These are phyloP conservation scores for Abramis brama DNA, from an alignment of 2,113 vertebrate species.

Conservation along the genomic window DNA sequence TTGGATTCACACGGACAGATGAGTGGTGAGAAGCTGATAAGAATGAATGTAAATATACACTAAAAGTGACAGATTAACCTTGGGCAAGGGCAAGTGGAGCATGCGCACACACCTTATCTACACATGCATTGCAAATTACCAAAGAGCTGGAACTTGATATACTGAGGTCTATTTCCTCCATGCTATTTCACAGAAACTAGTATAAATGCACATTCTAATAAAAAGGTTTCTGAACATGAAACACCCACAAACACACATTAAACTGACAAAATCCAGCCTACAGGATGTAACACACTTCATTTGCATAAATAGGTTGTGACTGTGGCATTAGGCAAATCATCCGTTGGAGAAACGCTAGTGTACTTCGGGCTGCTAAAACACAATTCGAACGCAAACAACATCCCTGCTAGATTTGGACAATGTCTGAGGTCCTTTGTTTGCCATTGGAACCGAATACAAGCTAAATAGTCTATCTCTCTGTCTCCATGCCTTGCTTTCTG, in stretches of 20 bases:
- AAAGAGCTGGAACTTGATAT: constrained; percentile 14
- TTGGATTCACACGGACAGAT: constrained; percentile 64
- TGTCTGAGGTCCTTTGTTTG: constrained; percentile 2
- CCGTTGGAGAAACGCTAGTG: background rate
- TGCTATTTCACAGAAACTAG: constrained; percentile 18
- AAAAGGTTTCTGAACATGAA: background rate
- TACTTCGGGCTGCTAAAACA: constrained; percentile 15
- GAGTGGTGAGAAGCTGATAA: constrained; percentile 78
- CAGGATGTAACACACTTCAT: background rate
- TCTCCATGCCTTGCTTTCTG: constrained; percentile 44
- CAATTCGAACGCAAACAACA: constrained; percentile 1
- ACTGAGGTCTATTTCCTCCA: constrained; percentile 18
- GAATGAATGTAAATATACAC: constrained; percentile 80
- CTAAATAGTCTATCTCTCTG: constrained; percentile 1
- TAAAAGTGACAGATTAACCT: constrained; percentile 82
- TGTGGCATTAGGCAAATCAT: constrained; percentile 25
- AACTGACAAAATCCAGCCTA: constrained; percentile 20
- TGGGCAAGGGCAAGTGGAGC: constrained; percentile 75
- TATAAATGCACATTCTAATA: constrained; percentile 20
- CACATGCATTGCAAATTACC: background rate
- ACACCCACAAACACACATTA: background rate
- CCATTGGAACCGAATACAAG: background rate
- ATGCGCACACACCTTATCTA: constrained; percentile 41
- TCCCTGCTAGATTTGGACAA: constrained; percentile 20
- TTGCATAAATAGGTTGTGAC: constrained; percentile 38